These are phyloP conservation scores for Pandion haliaetus DNA, from an alignment of 2,113 vertebrate genomes.

Conservation along the genomic window DNA sequence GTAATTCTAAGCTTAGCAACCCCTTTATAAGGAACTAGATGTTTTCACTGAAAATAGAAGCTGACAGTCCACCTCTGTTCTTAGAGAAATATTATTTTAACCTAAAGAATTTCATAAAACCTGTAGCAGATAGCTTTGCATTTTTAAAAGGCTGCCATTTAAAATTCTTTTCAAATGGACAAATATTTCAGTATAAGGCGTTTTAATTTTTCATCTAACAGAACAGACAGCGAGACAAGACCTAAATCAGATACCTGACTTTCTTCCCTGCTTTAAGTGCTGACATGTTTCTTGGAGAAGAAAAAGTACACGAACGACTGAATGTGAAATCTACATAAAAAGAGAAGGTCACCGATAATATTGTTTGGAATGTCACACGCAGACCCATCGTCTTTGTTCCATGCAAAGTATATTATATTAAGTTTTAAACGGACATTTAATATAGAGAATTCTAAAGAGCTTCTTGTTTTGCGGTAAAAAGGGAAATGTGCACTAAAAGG, in stretches of 20 bases:
- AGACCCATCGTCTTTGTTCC: neutral
- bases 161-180: neutral
- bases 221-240: neutral
- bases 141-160: neutral
- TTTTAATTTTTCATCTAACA: neutral
- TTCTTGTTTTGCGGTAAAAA: neutral
- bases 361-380: neutral
- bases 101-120: conserved; percentile 32
- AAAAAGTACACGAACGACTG: neutral
- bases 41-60: conserved; percentile 65
- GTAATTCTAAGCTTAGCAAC: neutral
- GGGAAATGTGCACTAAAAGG: neutral
- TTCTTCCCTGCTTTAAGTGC: neutral
- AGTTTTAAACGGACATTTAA: conserved; percentile 10
- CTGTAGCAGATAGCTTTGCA: neutral
- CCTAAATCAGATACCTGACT: neutral
- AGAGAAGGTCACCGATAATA: neutral
- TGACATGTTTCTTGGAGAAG: neutral
- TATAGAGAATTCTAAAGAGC: conserved; percentile 6
- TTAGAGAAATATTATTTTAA: conserved; percentile 53
- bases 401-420: neutral
- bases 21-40: conserved; percentile 13
- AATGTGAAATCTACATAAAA: neutral
- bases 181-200: neutral
- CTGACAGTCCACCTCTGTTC: conserved; percentile 60